These are phyloP conservation scores for Tipula confusa DNA, from an alignment of 2,888 invertebrate species.

Conservation along the genomic window DNA sequence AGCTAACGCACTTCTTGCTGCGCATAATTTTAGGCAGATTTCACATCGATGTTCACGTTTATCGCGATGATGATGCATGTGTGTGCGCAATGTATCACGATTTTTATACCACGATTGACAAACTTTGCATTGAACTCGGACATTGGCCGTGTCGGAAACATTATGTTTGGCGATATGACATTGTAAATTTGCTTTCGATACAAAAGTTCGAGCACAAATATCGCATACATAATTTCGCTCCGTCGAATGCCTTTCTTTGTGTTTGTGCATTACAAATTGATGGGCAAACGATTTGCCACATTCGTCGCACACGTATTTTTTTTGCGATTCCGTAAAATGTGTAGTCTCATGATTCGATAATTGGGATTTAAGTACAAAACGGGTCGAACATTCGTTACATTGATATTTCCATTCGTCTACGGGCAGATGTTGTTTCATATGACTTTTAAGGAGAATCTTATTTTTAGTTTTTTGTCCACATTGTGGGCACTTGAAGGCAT, in stretches of 20 bases:
- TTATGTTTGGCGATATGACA: constrained; percentile 34
- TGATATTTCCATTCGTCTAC: constrained; percentile 34
- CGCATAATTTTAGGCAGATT: constrained; percentile 34
- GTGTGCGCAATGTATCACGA: constrained; percentile 35
- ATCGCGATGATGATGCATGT: constrained; percentile 35
- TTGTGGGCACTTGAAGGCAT: constrained; percentile 36
- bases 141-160: not conserved
- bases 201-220: constrained; percentile 36
- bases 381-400: constrained; percentile 35
- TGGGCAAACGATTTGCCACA: constrained; percentile 37
- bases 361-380: constrained; percentile 36
- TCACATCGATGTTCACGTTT: constrained; percentile 34
- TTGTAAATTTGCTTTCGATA: constrained; percentile 33
- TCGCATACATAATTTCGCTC: constrained; percentile 36
- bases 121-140: constrained; percentile 34
- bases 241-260: constrained; percentile 35
- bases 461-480: constrained; percentile 36
- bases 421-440: constrained; percentile 37
- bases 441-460: constrained; percentile 35
- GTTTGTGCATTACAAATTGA: constrained; percentile 36
- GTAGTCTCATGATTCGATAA: constrained; percentile 36
- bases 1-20: constrained; percentile 34
- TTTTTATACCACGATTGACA: constrained; percentile 37
- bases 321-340: constrained; percentile 35
- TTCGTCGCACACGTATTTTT: constrained; percentile 36